Conservation (phyloP, 2,797 vertebrate genomes). For the Hybognathus amarus region DNA sequence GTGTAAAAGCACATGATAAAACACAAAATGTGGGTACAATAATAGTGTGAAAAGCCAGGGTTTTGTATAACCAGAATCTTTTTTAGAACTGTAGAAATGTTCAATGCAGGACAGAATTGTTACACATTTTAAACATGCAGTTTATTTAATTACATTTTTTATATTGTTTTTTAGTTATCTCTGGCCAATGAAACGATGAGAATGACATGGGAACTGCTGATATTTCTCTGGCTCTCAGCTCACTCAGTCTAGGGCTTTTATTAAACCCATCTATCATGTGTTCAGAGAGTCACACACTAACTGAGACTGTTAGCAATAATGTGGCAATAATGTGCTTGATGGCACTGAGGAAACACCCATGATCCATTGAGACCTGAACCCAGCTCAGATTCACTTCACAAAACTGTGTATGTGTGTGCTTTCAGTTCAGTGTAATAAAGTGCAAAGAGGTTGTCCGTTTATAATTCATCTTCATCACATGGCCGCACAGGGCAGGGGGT, state of each 20-base stretch:
- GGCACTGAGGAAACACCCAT: conserved; percentile 24
- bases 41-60: too few relatives aligned
- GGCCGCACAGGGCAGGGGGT: conserved; percentile 15
- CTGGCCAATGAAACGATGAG: neutral
- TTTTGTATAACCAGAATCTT: neutral
- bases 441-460: conserved; percentile 24
- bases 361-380: conserved; percentile 19
- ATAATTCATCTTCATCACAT: conserved; percentile 41
- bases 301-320: conserved; percentile 49
- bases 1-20: neutral
- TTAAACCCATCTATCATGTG: conserved; percentile 43
- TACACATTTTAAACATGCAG: neutral
- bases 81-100: neutral
- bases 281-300: conserved; percentile 31
- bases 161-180: neutral
- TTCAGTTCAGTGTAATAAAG: conserved; percentile 39
- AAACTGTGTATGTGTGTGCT: conserved; percentile 11
- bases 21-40: too few relatives aligned
- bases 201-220: neutral
- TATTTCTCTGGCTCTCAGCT: conserved; percentile 10
- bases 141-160: neutral
- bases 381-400: neutral
- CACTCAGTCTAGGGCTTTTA: conserved; percentile 26
- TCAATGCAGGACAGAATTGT: neutral
- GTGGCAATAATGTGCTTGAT: conserved; percentile 41